phyloP scores from a whole-genome alignment of 2,113 vertebrate genomes.

The Heterocephalus glaber region DNA sequence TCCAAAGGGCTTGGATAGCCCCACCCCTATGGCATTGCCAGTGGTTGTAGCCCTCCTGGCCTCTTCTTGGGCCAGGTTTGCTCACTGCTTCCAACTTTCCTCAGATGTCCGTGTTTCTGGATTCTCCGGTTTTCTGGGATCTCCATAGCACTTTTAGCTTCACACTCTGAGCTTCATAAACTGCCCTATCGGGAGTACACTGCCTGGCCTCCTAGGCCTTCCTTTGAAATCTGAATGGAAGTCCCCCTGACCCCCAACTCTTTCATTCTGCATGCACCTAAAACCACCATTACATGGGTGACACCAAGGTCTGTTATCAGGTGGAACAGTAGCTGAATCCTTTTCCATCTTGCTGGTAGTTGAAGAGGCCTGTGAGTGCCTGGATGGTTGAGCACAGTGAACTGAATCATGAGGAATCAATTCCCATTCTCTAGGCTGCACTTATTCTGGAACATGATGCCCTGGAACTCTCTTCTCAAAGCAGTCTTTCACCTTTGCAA shows the following conservation, averaged over 20 bases:
- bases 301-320: neutral
- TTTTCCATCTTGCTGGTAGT: neutral
- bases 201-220: neutral
- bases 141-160: neutral
- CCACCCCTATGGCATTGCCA: neutral
- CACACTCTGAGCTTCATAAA: too few species aligned
- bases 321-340: neutral
- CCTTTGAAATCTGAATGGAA: neutral
- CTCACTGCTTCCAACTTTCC: neutral
- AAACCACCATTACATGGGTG: neutral
- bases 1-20: neutral
- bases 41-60: neutral
- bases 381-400: neutral
- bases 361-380: neutral
- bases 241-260: neutral
- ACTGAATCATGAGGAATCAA: neutral
- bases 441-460: neutral
- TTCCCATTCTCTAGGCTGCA: neutral
- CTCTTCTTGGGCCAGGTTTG: too few species aligned
- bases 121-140: neutral
- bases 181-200: neutral
- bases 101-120: neutral
- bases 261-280: neutral
- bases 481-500: neutral
- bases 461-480: neutral